Evolutionary conservation across 2,888 invertebrate species (phyloP), one percentile per base, ranked within the genome.

Genomic region (Erebia epiphron): DNA sequence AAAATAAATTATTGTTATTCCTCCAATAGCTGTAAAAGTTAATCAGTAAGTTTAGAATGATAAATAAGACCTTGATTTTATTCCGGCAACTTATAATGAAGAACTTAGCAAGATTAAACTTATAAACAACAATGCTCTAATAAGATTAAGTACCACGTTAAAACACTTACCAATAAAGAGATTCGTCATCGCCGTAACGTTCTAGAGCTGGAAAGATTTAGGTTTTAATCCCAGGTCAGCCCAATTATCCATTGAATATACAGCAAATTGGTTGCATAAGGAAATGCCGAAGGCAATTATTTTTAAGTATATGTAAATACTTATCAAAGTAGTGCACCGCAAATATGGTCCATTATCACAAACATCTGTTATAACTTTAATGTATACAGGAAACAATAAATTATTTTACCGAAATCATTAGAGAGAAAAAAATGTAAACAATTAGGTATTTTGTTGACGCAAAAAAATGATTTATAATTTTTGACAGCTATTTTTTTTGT

Each of bases 221-320:
- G 43, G 49, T 63, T 67, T 56, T 49, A 21, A n/a, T 35, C 60
- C 60, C 21, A 50, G 18, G 54, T 41, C 63, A 49, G 49, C 18
- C 67, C 57, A 65, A 64, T 72, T 60, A 68, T 68, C 62, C 74
- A 70, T 70, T 70, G 66, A 70, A 54, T 16, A 68, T 62, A 49
- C n/a, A 61, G 49, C 52, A 62, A 60, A 18, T 62, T 67, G 21
- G 65, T 57, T 60, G 66, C 63, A 13, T 56, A 57, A 26, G 35
- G 49, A 18, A 68, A 57, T 49, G 61, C 60, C 69, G 65, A 64
- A 65, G 72, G 61, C 63, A 72, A 70, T 70, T 70, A 70, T 14
- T 46, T 61, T 43, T 16, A 18, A 5, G 18, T 61, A 5, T 35
- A 35, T 3, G 26, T 5, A 41, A 54, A 56, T 56, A 26, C 5